A percentile compares a stretch with the other conserved stretches of the same genome.
These are phyloP conservation scores for Pelosia muscerda DNA, from an alignment of 2,888 invertebrate species.

Conservation along the genomic window DNA sequence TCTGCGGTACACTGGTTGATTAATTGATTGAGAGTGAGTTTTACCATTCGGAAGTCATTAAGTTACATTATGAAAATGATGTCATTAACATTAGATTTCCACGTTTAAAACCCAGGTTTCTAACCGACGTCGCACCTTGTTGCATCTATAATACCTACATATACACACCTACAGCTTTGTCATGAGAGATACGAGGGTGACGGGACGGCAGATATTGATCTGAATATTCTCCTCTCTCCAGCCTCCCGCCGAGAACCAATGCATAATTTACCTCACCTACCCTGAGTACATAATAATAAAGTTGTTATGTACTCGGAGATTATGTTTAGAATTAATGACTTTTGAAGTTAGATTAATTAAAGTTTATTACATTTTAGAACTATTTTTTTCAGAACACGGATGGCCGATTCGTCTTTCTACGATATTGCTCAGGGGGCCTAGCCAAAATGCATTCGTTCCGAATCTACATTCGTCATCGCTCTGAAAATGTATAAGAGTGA, in stretches of 20 bases:
- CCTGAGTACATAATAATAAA: constrained; percentile 10
- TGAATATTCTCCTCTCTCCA: constrained; percentile 13
- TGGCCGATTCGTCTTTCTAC: too few species aligned
- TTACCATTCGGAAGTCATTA: too few species aligned
- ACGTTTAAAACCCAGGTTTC: background rate
- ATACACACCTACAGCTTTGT: constrained; percentile 16
- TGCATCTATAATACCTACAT: background rate
- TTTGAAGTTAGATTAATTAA: background rate
- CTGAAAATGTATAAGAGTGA: too few species aligned
- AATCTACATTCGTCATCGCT: too few species aligned
- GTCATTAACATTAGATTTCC: too few species aligned
- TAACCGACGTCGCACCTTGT: background rate
- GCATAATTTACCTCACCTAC: constrained; percentile 16
- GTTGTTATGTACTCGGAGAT: background rate
- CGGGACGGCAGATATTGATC: constrained; percentile 24
- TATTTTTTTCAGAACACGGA: too few species aligned
- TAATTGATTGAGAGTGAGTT: too few species aligned
- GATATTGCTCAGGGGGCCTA: too few species aligned
- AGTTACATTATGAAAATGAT: too few species aligned
- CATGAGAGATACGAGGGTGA: constrained; percentile 19
- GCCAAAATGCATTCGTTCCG: too few species aligned
- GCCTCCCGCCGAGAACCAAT: constrained; percentile 11
- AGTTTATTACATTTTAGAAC: too few species aligned
- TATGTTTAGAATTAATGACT: background rate
- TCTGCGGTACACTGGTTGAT: too few species aligned